Percentiles rank a stretch among this genome's conserved stretches.
These are phyloP conservation scores for Keiferia lycopersicella DNA, from an alignment of 2,888 invertebrate genomes.

Conservation along the genomic window DNA sequence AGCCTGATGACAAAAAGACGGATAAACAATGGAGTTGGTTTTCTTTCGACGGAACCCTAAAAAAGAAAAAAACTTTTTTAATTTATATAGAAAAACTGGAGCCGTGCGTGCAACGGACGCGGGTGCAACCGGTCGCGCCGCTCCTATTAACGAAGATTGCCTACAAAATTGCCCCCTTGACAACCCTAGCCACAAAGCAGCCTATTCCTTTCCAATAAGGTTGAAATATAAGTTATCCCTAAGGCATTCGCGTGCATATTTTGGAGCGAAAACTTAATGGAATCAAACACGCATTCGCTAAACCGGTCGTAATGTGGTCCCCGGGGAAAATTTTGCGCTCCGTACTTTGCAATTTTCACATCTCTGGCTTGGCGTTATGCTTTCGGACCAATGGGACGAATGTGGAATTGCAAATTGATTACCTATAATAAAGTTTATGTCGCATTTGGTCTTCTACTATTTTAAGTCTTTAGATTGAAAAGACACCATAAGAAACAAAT, in stretches of 20 bases:
- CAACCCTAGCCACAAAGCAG: slow-evolving; percentile 24
- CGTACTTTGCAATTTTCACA: slow-evolving; percentile 3
- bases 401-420: too few species aligned
- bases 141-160: slow-evolving; percentile 64
- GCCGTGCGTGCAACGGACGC: slow-evolving; percentile 66
- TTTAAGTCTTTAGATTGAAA: too few species aligned
- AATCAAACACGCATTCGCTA: slow-evolving; percentile 51
- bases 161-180: slow-evolving; percentile 55
- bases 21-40: too few species aligned
- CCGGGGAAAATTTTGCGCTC: slow-evolving; percentile 34
- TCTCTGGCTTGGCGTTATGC: neutral
- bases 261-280: slow-evolving; percentile 50
- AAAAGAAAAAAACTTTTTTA: too few species aligned
- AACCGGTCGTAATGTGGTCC: slow-evolving; percentile 40
- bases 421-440: too few species aligned
- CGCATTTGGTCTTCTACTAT: too few species aligned
- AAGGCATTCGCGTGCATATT: slow-evolving; percentile 50
- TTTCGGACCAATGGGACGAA: too few species aligned
- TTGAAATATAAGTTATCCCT: slow-evolving; percentile 8
- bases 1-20: too few species aligned
- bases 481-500: too few species aligned
- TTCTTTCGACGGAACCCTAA: too few species aligned
- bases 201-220: slow-evolving; percentile 20
- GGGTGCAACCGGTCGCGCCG: slow-evolving; percentile 53
- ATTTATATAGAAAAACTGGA: slow-evolving; percentile 32